Base-by-base conservation (phyloP, 2,113 vertebrate species). In the Puffinus mauretanicus region DNA sequence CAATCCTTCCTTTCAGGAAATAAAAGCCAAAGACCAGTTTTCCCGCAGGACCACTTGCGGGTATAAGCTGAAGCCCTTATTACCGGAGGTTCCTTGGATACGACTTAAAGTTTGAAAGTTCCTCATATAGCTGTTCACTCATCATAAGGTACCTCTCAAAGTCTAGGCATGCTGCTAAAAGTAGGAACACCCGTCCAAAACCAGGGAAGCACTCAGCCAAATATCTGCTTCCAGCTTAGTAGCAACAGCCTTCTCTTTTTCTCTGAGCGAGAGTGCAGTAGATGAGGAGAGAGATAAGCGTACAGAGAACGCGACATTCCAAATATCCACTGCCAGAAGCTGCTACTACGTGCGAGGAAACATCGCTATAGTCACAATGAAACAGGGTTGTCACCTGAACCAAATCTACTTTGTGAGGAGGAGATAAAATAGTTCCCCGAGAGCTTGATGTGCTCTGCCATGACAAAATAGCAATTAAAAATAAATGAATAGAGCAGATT, bases 1-100 rank as follows among this genome's bases (percentile, higher is more conserved):
- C 85, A 96, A 97, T 96, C 95, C 92, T 97, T 97, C 97, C 96
- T 97, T 93, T 97, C 93, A 96, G 94, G 95, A 97, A 97, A 97
- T 96, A 92, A 96, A 96, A 97, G 89, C 92, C 96, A 92, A 96
- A 95, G 96, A 84, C 94, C 91, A 95, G 30, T 70, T 96, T 93
- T 96, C 97, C 93, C 88, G 0, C 88, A 95, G 94, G 97, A 96
- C 87, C 93, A 96, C 91, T 97, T 97, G 97, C 4, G 96, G 96
- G 91, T 54, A 96, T 71, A 71, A 95, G 77, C 77, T 96, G 93
- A 96, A 96, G 91, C 94, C 92, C 92, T 97, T 97, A 91, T 96
- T 97, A 95, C 82, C 13, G 27, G 89, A 97, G 94, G 91, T 95
- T 97, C 94, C 95, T 96, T 93, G 92, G 92, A 90, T 95, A 82